Conservation (phyloP, 2,797 vertebrate genomes). For the Netta rufina region DNA sequence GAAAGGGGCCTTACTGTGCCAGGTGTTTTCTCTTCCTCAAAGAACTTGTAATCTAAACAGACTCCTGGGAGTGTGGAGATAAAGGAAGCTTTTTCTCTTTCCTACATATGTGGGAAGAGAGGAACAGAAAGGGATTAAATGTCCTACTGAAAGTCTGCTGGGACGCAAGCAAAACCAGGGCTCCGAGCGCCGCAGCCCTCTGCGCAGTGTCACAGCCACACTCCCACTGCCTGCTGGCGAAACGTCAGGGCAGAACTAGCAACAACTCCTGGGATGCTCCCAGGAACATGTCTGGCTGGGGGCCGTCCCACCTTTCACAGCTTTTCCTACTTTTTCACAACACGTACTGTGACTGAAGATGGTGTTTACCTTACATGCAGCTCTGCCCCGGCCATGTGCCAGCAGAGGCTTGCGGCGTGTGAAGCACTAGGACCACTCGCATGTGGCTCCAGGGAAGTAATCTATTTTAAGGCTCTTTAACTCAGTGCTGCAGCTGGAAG, state of each 20-base stretch:
- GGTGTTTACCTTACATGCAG: background rate
- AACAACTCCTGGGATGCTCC: background rate
- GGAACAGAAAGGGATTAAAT: conserved; percentile 19
- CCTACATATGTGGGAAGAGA: background rate
- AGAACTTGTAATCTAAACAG: background rate
- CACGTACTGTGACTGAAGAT: background rate
- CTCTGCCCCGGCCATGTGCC: background rate
- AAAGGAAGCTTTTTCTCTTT: conserved; percentile 17
- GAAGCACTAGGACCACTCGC: background rate
- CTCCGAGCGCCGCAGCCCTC: background rate
- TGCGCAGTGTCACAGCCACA: background rate
- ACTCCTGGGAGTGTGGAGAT: background rate
- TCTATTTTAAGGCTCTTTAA: conserved; percentile 1
- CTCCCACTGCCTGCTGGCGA: background rate
- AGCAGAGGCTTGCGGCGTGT: fast-evolving
- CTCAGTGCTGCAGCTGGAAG: conserved; percentile 31
- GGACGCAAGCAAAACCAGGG: background rate
- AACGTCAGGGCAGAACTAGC: background rate
- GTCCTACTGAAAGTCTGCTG: background rate
- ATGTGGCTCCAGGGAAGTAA: background rate
- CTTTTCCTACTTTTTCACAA: background rate
- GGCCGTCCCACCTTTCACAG: background rate
- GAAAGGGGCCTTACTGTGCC: background rate
- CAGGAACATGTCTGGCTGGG: background rate
- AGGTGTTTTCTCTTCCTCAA: conserved; percentile 32